A percentile compares a stretch with the other conserved stretches of the same genome.
Conservation (phyloP, 2,113 vertebrate species). For the Anthoscopus minutus region DNA sequence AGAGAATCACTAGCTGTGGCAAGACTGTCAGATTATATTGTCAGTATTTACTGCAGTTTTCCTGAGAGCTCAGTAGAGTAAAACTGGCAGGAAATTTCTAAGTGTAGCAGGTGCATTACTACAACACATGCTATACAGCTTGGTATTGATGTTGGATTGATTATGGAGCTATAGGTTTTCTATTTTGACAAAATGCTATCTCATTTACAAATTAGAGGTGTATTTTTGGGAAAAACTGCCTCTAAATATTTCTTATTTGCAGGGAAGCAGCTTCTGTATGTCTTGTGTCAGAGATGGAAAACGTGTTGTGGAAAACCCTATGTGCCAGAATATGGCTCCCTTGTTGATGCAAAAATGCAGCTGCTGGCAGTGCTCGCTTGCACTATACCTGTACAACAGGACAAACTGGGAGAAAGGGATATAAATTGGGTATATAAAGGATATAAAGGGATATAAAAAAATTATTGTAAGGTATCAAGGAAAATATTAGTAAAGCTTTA, state of each 20-base stretch:
- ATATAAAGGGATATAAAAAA: too few relatives aligned
- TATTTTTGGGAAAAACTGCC: neutral
- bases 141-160: neutral
- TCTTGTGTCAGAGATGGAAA: neutral
- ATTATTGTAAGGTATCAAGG: neutral
- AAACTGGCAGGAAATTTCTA: neutral
- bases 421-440: too few relatives aligned
- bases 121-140: neutral
- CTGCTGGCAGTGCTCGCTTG: neutral
- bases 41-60: neutral
- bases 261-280: neutral
- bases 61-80: neutral
- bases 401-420: neutral
- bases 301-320: fast-evolving
- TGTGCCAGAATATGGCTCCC: neutral
- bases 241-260: neutral
- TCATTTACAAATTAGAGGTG: neutral
- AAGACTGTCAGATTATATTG: neutral
- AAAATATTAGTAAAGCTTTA: neutral
- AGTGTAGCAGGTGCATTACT: neutral
- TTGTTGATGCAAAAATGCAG: neutral
- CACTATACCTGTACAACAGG: neutral
- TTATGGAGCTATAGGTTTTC: neutral
- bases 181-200: neutral
- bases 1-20: neutral